Evolutionary conservation across 2,797 vertebrate genomes (phyloP).

Genomic region (Poecilia velifera): DNA sequence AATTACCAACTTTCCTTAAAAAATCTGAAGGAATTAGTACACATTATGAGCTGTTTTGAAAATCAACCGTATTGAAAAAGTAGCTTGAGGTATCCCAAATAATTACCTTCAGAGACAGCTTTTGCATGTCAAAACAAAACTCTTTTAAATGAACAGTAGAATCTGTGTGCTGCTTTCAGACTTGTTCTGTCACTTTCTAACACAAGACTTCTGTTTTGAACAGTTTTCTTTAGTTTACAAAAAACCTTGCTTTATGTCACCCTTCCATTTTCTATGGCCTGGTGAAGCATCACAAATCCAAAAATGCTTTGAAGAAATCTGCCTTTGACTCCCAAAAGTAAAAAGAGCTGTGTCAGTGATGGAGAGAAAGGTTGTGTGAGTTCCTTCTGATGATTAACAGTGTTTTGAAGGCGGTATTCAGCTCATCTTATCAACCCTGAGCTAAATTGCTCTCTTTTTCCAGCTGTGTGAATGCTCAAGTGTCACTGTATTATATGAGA

Average conservation of each 20-base stretch:
- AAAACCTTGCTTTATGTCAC: constrained; percentile 9
- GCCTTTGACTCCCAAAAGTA: constrained; percentile 31
- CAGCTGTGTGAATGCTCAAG: constrained; percentile 49
- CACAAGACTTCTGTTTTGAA: constrained; percentile 11
- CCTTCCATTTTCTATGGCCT: constrained; percentile 32
- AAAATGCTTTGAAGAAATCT: constrained; percentile 31
- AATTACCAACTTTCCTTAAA: background rate
- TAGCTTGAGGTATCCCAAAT: background rate
- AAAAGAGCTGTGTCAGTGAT: constrained; percentile 33
- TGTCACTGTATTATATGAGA: constrained; percentile 44
- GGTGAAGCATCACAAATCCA: constrained; percentile 26
- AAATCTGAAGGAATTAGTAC: background rate
- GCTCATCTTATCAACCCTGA: constrained; percentile 50
- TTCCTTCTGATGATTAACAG: constrained; percentile 65
- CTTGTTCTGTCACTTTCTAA: constrained; percentile 7
- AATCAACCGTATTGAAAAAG: background rate
- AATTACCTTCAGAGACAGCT: background rate
- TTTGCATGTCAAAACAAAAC: constrained; percentile 2
- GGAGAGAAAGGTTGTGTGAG: constrained; percentile 44
- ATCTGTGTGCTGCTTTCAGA: constrained; percentile 4
- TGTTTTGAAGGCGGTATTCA: constrained; percentile 60
- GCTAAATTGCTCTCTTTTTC: constrained; percentile 64
- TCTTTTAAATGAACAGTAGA: constrained; percentile 1
- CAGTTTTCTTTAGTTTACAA: constrained; percentile 13
- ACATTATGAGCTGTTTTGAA: background rate